phyloP scores from a whole-genome alignment of 2,888 invertebrate genomes.

The Cosmia trapezina region DNA sequence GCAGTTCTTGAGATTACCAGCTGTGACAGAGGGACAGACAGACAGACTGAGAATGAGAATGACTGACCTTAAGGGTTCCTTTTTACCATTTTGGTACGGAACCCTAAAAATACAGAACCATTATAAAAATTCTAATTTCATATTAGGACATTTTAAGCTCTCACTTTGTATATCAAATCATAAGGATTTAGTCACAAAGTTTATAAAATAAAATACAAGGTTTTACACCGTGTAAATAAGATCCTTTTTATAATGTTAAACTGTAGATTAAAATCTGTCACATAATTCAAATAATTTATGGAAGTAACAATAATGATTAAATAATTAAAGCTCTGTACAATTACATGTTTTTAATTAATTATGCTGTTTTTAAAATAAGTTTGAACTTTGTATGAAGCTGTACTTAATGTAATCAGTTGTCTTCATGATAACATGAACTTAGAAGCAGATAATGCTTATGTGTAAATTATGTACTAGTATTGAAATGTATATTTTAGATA shows the following conservation, averaged over 20 bases:
- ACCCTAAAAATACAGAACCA: background rate
- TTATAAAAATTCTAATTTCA: background rate
- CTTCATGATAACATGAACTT: slow-evolving; percentile 15
- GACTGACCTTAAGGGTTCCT: no score
- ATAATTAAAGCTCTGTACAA: background rate
- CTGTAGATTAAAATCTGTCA: background rate
- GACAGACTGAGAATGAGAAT: no score
- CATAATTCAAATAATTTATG: background rate
- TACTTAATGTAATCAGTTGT: slow-evolving; percentile 27
- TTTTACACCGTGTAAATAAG: background rate
- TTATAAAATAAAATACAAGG: background rate
- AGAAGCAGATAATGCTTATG: slow-evolving; percentile 17
- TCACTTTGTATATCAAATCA: background rate
- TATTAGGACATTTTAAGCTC: background rate
- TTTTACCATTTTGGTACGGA: no score
- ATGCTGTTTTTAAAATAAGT: slow-evolving; percentile 14
- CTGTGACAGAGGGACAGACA: no score
- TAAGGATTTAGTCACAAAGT: background rate
- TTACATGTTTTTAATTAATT: background rate
- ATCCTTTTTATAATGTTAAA: background rate
- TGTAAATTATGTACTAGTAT: slow-evolving; percentile 35
- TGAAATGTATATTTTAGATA: slow-evolving; percentile 49
- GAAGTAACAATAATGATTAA: slow-evolving; percentile 1
- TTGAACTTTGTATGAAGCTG: slow-evolving; percentile 18
- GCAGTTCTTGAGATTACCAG: no score